phyloP scores from a whole-genome alignment of 2,797 vertebrate species.

The Onychomys arenicola region DNA sequence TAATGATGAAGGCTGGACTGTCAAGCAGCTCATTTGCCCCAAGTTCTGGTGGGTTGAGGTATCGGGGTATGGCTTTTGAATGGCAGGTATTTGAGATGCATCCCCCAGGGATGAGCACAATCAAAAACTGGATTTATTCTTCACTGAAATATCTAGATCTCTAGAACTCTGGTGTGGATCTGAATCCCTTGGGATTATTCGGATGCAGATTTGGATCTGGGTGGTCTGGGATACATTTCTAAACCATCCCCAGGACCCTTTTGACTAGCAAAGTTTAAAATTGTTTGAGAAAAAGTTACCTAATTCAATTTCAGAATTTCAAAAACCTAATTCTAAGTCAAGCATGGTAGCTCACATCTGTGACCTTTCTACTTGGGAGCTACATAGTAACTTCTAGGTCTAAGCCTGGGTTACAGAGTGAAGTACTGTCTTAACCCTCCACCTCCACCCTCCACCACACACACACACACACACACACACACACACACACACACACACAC shows the following conservation, averaged over 20 bases:
- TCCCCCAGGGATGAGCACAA: not conserved
- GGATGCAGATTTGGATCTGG: not conserved
- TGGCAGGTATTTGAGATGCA: not conserved
- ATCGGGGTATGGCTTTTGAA: not conserved
- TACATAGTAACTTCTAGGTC: not conserved
- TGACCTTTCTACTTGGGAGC: not conserved
- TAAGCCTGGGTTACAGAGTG: not conserved
- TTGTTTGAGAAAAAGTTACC: not conserved
- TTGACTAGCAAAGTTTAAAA: not conserved
- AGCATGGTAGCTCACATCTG: not conserved
- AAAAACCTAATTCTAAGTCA: not conserved
- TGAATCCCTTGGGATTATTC: not conserved
- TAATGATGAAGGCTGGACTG: not conserved
- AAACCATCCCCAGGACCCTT: not conserved
- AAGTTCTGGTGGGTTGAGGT: not conserved
- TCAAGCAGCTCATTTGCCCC: not conserved
- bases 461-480: no score
- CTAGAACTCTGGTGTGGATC: not conserved
- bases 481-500: no score
- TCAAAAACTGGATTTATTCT: not conserved
- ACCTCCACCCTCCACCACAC: no score
- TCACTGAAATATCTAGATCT: not conserved
- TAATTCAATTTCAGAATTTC: not conserved
- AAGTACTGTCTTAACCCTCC: not conserved
- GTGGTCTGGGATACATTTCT: not conserved